Evolutionary conservation across 2,888 invertebrate species (phyloP), one percentile per base, ranked within the genome.

Genomic region (Amphipoea lucens): DNA sequence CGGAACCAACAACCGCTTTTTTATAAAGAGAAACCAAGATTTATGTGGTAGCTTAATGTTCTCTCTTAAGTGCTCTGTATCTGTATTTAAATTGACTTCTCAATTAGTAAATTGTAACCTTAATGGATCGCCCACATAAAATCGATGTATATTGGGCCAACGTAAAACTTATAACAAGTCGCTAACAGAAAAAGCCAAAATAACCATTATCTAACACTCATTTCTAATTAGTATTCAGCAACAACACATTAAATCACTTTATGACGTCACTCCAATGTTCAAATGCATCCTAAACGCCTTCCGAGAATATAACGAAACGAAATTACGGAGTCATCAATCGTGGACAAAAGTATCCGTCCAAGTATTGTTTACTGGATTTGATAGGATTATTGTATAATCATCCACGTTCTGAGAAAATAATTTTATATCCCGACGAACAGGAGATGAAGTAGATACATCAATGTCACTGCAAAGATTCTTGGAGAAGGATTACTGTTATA

Each of bases 371-470:
- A 80, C 76, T 65, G 70, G 70, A 83, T 80, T 81, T 74, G 78
- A 79, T 76, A 72, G 73, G 77, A 81, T 79, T 81, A 29, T 29
- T 29, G 29, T 29, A 82, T 74, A 84, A 85, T 78, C 75, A 79
- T 78, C 40, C 67, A 17, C 60, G 79, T 87, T 87, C 84, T 48
- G 45, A 74, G 87, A 82, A 89, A 82, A 87, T 85, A 79, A 82
- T 87, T 74, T 82, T 81, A 69, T 80, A 69, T 79, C 76, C 74
- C 76, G 81, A 78, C 74, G 62, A 78, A 87, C 82, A 80, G 88
- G 85, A 90, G 88, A 88, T 89, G 88, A 86, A 82, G 83, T 80
- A 81, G 84, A 89, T 90, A 79, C 80, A 88, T 90, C 90, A 90
- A 83, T 88, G 89, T 90, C 90, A 84, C 51, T 70, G 76, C 73